Base-by-base conservation (phyloP, 2,888 invertebrate genomes). In the Scaptomyza cyrtandrae region DNA sequence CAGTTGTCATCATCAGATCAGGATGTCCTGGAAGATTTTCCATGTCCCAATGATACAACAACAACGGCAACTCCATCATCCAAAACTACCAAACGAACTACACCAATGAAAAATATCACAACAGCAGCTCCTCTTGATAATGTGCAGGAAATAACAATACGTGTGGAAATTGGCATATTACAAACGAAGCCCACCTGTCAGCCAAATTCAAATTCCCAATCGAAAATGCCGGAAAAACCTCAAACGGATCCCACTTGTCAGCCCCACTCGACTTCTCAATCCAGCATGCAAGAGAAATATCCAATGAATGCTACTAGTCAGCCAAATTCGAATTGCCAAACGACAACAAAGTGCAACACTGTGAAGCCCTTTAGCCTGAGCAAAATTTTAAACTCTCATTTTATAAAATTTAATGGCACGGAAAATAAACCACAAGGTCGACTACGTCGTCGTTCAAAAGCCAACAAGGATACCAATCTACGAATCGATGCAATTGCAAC, bases 401-500 rank as follows among this genome's bases (percentile, higher is more conserved):
- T 5, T 10, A n/a, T 16, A 1, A 48, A n/a, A 3, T 1, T 24
- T 5, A 53, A 46, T 24, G 9, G 39, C 0, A 5, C 49, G 9
- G 10, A 29, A 1, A 24, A 54, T n/a, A 11, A 41, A 6, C n/a
- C 6, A 3, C 24, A 31, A 0, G 19, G 16, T 0, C 54, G 60
- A 11, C 0, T 6, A 3, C 3, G 39, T 27, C 67, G 61, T 1
- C 41, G 58, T 33, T 45, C 43, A 0, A 16, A 1, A 4, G 13
- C 14, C 3, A 29, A 19, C 10, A 64, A 43, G 5, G 11, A 46
- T 1, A 48, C 68, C 0, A 19, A 78, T 44, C 49, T 74, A n/a
- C 50, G 59, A 5, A 33, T 78, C 1, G 61, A 66, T 50, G 80
- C 86, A 0, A 53, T 77, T 7, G 35, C 60, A 3, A 69, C 65